Base-by-base conservation (phyloP, 2,113 vertebrate genomes). In the Pteruthius melanotis region DNA sequence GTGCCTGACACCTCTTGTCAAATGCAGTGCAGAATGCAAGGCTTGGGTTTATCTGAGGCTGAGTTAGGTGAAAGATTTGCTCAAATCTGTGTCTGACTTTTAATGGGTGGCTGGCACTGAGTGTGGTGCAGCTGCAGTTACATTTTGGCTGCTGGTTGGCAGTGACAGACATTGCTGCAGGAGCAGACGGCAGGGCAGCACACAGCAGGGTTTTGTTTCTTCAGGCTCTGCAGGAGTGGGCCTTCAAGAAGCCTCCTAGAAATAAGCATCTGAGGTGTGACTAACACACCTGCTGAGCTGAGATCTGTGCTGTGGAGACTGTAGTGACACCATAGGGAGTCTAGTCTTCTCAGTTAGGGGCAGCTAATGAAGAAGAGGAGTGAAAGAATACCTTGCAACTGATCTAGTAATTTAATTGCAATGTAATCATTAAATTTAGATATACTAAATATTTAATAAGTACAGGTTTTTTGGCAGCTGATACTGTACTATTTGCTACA, bases 11-110 rank as follows among this genome's bases (percentile, higher is more conserved):
- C 11, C 13, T 47, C 39, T 45, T 68, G 20, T 47, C 39, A 82
- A 45, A 53, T 30, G n/a, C 20, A 3, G 5, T 27, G 35, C 9
- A 1, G 4, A 44, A 17, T 1, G 0, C 37, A 33, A 42, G 26
- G 22, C 8, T 65, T 0, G 0, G 7, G 7, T 54, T 81, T 71
- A 16, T 47, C 54, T 60, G 39, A 82, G 79, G 10, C 16, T 44
- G 13, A 68, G 40, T 31, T 56, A 47, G 7, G 11, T 68, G 40
- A 26, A 66, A 91, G 18, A 22, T 60, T 19, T 54, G 7, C 56
- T 84, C 60, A 71, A 44, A 50, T 21, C 20, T 1, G 1, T 33
- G 24, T 59, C 8, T 0, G 0, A 14, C 54, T 66, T 52, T 60
- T 90, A 82, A 33, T 8, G 2, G n/a, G 61, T 71, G 47, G 47